Evolutionary conservation across 2,888 invertebrate genomes (phyloP).

Genomic region (Unio pictorum): DNA sequence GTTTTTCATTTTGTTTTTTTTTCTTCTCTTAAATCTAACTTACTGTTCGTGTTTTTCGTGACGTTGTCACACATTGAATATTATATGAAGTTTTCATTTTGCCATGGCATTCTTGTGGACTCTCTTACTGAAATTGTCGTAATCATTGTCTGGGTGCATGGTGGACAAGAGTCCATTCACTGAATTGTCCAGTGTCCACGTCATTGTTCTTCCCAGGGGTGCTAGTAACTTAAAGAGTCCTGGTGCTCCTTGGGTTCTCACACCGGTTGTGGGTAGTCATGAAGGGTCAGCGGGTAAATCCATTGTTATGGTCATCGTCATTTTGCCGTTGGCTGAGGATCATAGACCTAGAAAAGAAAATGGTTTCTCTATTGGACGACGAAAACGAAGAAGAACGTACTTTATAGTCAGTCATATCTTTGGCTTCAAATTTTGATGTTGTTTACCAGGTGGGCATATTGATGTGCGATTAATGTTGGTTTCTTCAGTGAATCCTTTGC

Average conservation of each 20-base stretch:
- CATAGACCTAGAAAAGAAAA: constrained; percentile 84
- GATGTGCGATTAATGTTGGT: too few relatives aligned
- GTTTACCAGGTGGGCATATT: too few relatives aligned
- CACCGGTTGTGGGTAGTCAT: constrained; percentile 99
- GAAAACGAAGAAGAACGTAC: too few relatives aligned
- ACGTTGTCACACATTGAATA: too few relatives aligned
- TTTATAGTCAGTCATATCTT: too few relatives aligned
- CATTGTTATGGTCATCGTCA: constrained; percentile 94
- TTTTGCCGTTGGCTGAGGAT: constrained; percentile 94
- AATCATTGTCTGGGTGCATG: constrained; percentile 93
- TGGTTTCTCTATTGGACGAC: background rate
- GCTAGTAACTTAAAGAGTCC: constrained; percentile 89
- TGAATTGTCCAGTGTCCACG: constrained; percentile 87
- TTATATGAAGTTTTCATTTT: constrained; percentile 3
- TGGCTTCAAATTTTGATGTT: too few relatives aligned
- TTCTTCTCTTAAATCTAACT: too few relatives aligned
- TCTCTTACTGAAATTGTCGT: constrained; percentile 86
- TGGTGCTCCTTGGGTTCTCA: constrained; percentile 96
- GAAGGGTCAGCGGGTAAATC: constrained; percentile 99
- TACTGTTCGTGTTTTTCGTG: too few relatives aligned
- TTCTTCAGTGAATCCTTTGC: too few relatives aligned
- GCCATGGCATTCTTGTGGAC: constrained; percentile 78
- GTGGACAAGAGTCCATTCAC: constrained; percentile 96
- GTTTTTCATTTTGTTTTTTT: too few relatives aligned
- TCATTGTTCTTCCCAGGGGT: constrained; percentile 66